Conservation (phyloP, 2,797 vertebrate genomes). For the Xerus rutilus region DNA sequence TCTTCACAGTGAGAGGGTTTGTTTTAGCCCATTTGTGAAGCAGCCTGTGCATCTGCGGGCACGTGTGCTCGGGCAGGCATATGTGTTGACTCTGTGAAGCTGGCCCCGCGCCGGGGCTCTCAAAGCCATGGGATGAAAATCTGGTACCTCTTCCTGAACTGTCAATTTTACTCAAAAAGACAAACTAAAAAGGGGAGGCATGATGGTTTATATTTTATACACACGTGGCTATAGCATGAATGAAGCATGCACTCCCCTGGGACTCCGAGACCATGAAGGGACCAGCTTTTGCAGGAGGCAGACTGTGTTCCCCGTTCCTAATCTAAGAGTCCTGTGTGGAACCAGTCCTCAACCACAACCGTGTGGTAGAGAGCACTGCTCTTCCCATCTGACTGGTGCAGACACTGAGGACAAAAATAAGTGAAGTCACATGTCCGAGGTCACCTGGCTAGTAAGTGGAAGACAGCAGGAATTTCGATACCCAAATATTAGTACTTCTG, state of each 20-base stretch:
- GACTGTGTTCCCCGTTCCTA: no score
- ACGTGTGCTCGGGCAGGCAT: neutral
- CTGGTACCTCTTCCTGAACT: conserved; percentile 50
- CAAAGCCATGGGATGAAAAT: conserved; percentile 60
- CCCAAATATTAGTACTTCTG: neutral
- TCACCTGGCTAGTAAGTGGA: neutral
- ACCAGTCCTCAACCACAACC: neutral
- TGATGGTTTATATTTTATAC: neutral
- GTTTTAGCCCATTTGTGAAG: conserved; percentile 38
- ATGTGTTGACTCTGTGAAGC: neutral
- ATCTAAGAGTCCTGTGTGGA: neutral
- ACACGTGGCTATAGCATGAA: neutral
- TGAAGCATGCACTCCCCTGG: neutral
- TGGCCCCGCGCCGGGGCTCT: neutral
- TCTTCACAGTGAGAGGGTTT: neutral
- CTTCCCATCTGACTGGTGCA: neutral
- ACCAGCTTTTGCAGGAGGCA: neutral
- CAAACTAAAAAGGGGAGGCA: neutral
- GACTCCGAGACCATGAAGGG: neutral
- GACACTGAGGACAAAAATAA: neutral
- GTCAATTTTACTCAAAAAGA: conserved; percentile 28
- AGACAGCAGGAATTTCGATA: neutral
- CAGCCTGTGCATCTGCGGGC: neutral
- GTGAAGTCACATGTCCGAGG: neutral
- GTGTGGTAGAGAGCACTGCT: neutral